A percentile compares a stretch with the other conserved stretches of the same genome.
Conservation (phyloP, 1,140 invertebrate genomes). For the Ostrea edulis region DNA sequence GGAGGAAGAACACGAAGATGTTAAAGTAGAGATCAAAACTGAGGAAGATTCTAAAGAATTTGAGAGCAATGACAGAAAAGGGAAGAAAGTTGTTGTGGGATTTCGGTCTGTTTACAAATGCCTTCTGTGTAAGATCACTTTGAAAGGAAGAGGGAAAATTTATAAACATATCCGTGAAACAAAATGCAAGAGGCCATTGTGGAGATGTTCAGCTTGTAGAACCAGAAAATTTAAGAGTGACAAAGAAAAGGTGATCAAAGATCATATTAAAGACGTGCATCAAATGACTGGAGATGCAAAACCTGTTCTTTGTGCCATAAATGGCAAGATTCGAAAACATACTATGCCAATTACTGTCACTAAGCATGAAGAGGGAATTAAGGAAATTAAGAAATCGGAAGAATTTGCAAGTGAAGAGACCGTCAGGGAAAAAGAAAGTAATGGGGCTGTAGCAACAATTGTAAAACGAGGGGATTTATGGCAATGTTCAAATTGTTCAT, state of each 20-base stretch:
- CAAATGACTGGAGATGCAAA: slow-evolving; percentile 16
- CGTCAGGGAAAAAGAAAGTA: neutral
- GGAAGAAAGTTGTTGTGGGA: slow-evolving; percentile 5
- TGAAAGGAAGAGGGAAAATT: slow-evolving; percentile 44
- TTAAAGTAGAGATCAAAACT: neutral
- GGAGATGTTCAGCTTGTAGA: slow-evolving; percentile 45
- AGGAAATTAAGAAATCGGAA: neutral
- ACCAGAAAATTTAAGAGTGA: slow-evolving; percentile 42
- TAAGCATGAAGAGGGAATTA: neutral
- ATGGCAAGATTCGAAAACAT: slow-evolving; percentile 49
- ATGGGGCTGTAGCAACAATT: slow-evolving; percentile 4
- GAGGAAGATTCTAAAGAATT: slow-evolving; percentile 3
- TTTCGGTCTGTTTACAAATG: slow-evolving; percentile 45
- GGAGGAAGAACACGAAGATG: neutral
- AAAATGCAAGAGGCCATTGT: slow-evolving; percentile 30
- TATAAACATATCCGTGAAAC: slow-evolving; percentile 37
- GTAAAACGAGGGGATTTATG: slow-evolving; percentile 42
- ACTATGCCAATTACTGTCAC: slow-evolving; percentile 34
- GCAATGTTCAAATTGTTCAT: slow-evolving; percentile 43
- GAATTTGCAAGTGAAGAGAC: slow-evolving; percentile 13
- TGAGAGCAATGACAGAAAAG: neutral
- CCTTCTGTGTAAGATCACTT: slow-evolving; percentile 42
- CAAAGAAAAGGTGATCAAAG: slow-evolving; percentile 31
- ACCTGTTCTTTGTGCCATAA: slow-evolving; percentile 8
- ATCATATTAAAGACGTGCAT: slow-evolving; percentile 44